These are phyloP conservation scores for Potorous gilbertii DNA, from an alignment of 2,797 vertebrate genomes.

Conservation along the genomic window DNA sequence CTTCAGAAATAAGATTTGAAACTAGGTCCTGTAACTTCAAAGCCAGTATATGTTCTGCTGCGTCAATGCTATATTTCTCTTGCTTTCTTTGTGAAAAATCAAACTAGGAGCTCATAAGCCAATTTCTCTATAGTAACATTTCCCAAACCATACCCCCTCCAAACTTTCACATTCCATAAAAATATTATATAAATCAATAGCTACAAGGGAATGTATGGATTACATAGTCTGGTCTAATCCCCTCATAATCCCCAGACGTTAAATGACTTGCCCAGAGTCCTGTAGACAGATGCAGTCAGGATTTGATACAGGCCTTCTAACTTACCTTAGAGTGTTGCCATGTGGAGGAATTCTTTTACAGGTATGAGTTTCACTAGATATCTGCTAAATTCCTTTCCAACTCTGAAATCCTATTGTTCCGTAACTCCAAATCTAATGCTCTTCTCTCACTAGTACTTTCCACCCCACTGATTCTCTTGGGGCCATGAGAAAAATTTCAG, in stretches of 20 bases:
- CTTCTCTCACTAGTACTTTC: not conserved
- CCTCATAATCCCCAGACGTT: not conserved
- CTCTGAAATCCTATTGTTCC: not conserved
- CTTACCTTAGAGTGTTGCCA: not conserved
- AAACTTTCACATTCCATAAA: not conserved
- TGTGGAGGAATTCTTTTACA: not conserved
- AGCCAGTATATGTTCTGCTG: not conserved
- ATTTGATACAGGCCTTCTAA: not conserved
- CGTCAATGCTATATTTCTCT: not conserved
- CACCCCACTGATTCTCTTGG: not conserved
- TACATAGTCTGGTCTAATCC: not conserved
- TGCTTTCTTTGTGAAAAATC: not conserved
- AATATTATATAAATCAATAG: not conserved
- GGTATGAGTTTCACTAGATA: not conserved
- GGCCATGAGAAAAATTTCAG: not conserved
- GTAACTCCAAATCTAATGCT: not conserved
- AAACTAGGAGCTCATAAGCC: not conserved
- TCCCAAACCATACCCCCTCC: not conserved
- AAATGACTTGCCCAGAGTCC: not conserved
- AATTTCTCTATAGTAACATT: not conserved
- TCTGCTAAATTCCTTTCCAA: not conserved
- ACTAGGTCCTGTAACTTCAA: not conserved
- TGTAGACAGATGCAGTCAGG: not conserved
- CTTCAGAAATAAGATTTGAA: not conserved
- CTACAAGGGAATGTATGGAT: not conserved